Evolutionary conservation across 2,113 vertebrate species (phyloP), one percentile per base, ranked within the genome.

Genomic region (Pseudorasbora parva): DNA sequence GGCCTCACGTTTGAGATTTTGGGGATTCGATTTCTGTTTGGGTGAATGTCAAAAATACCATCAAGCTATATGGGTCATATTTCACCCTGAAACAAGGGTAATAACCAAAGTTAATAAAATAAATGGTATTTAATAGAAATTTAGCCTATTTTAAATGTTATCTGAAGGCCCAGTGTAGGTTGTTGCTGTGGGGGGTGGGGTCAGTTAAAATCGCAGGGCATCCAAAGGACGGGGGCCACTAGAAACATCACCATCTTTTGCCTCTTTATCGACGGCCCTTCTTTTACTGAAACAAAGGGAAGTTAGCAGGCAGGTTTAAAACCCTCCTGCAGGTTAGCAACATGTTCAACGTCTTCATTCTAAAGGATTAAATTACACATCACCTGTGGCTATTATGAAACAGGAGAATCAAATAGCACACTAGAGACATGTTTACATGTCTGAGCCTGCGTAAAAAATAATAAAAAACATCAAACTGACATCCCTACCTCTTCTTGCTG

Each of bases 381-480:
- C 66, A 62, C 66, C 76, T 51, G 64, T 47, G 57, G 83, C 77
- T 54, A 72, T 74, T 74, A 5, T 73, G 68, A 54, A 74, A 81
- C 30, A 62, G 21, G 43, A 78, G 73, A 68, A 69, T 5, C 21
- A 9, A 84, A 74, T n/a, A 54, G 60, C 73, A 54, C 56, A 41
- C 25, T 33, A 25, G 60, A 69, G n/a, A 57, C 25, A 11, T 68
- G 74, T 25, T 37, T 45, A 25, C 75, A 62, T 71, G 76, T 54
- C 83, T 80, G 83, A 37, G 56, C 25, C 25, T 60, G 66, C 74
- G 71, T 17, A 37, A 72, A 60, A 23, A 6, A 27, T 21, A 43
- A 25, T 1, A 41, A n/a, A 10, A 77, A 0, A 60, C 49, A 5
- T 17, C 75, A 57, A 25, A 69, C 37, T 56, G 37, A 68, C 19